Conservation (phyloP, 2,888 invertebrate species). For the Xestia sexstrigata region DNA sequence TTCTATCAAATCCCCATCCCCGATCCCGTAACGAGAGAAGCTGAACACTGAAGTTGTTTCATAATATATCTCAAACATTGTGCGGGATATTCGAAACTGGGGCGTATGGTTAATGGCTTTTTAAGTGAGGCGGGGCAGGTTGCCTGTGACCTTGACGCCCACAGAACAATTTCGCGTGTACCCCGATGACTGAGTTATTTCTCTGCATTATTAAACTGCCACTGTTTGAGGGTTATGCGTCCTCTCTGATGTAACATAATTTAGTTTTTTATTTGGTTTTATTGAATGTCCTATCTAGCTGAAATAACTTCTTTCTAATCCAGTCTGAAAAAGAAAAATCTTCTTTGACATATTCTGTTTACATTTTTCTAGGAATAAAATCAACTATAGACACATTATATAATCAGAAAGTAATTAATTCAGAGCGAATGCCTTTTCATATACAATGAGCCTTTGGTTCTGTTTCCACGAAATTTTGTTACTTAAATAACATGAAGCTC, state of each 20-base stretch:
- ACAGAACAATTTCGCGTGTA: slow-evolving; percentile 67
- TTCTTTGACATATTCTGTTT: not conserved
- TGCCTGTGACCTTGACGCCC: slow-evolving; percentile 61
- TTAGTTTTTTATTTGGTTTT: not conserved
- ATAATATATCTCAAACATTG: slow-evolving; percentile 65
- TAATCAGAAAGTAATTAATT: slow-evolving; percentile 14
- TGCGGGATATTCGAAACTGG: slow-evolving; percentile 60
- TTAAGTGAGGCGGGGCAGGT: slow-evolving; percentile 74
- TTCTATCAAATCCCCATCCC: slow-evolving; percentile 32
- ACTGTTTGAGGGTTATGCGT: slow-evolving; percentile 26
- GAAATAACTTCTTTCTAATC: not conserved
- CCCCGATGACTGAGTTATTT: slow-evolving; percentile 64
- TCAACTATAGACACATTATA: not conserved
- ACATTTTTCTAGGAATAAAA: not conserved
- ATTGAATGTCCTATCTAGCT: not conserved
- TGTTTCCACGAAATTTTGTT: slow-evolving; percentile 16
- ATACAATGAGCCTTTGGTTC: slow-evolving; percentile 13
- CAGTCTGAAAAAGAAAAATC: not conserved
- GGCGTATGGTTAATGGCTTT: slow-evolving; percentile 74
- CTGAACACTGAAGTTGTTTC: slow-evolving; percentile 52
- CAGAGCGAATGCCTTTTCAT: not conserved
- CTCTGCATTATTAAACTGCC: slow-evolving; percentile 57
- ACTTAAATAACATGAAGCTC: slow-evolving; percentile 21
- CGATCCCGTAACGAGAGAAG: slow-evolving; percentile 11
- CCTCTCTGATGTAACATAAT: not conserved